These are phyloP conservation scores for Anseranas semipalmata DNA, from an alignment of 2,113 vertebrate genomes.

Conservation along the genomic window DNA sequence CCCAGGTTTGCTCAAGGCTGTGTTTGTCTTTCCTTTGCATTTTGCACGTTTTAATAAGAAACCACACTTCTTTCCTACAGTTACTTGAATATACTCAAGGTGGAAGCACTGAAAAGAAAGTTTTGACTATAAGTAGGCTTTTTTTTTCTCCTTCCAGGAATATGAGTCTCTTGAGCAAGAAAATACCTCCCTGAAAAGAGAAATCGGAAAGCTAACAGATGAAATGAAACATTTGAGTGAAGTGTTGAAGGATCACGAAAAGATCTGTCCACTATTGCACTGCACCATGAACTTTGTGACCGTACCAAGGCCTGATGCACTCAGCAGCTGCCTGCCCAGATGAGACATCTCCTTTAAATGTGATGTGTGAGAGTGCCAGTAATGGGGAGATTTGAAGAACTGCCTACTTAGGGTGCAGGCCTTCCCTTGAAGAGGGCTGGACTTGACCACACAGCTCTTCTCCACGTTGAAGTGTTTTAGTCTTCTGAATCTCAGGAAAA, in stretches of 20 bases:
- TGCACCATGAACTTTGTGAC: conserved; percentile 83
- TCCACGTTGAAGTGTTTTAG: rapidly evolving
- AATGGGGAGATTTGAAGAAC: background rate
- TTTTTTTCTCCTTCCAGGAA: conserved; percentile 75
- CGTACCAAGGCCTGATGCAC: conserved; percentile 67
- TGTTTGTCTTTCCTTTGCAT: background rate
- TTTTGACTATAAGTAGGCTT: background rate
- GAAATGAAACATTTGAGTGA: conserved; percentile 88
- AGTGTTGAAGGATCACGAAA: conserved; percentile 86
- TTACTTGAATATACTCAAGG: background rate
- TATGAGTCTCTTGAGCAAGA: conserved; percentile 90
- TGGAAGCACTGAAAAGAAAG: conserved; percentile 31
- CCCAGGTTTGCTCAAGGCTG: background rate
- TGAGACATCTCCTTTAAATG: conserved; percentile 51
- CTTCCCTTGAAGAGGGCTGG: background rate
- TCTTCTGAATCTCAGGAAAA: conserved; percentile 23
- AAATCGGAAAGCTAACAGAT: conserved; percentile 89
- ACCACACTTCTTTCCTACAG: background rate
- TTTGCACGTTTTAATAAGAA: background rate
- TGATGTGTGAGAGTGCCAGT: background rate
- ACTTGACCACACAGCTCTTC: background rate
- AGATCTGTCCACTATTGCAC: conserved; percentile 85
- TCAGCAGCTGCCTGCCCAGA: conserved; percentile 77
- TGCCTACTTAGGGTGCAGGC: background rate
- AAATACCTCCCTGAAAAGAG: conserved; percentile 86